Evolutionary conservation across 2,113 vertebrate genomes (phyloP).

Genomic region (Centropus bengalensis): DNA sequence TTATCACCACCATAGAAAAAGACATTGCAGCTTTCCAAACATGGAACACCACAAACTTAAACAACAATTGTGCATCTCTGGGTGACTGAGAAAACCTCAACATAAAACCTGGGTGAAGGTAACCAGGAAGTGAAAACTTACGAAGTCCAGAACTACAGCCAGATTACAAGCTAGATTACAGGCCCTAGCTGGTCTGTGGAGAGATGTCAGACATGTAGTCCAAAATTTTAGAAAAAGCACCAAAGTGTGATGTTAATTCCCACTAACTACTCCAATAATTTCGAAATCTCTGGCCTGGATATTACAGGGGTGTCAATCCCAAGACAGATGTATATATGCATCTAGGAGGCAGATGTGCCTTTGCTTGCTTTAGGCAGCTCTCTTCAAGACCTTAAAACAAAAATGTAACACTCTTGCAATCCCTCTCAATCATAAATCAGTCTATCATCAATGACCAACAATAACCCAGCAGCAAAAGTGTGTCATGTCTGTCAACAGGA

Average conservation of each 20-base stretch:
- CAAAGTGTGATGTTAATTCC: not conserved
- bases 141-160: not conserved
- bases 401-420: not conserved
- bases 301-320: not conserved
- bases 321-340: not conserved
- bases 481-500: slow-evolving; percentile 5
- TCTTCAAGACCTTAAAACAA: not conserved
- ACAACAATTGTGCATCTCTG: accelerated
- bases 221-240: not conserved
- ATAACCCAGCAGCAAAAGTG: not conserved
- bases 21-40: not conserved
- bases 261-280: not conserved
- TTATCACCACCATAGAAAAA: not conserved
- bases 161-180: not conserved
- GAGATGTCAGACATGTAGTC: not conserved
- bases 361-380: not conserved
- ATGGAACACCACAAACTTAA: not conserved
- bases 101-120: not conserved
- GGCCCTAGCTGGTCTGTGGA: accelerated
- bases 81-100: not conserved
- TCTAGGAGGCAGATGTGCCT: not conserved
- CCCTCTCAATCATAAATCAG: not conserved
- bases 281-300: not conserved
- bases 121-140: not conserved
- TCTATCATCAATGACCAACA: not conserved